Percentiles rank a stretch among this genome's conserved stretches.
Conservation (phyloP, 2,797 vertebrate species). For the Sciurus vulgaris region DNA sequence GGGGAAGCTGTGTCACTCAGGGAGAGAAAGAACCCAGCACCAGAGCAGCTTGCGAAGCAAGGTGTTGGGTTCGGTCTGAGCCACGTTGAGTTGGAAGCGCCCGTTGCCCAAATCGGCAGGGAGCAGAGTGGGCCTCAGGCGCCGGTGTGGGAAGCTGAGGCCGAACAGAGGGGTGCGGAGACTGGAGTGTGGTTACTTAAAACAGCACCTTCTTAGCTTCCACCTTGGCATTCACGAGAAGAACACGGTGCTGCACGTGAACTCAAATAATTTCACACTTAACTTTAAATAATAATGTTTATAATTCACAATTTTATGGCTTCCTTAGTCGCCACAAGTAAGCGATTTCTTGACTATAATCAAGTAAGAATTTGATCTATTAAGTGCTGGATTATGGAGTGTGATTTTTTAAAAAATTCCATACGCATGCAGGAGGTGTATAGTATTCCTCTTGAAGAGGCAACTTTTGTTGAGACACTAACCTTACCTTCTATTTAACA, state of each 20-base stretch:
- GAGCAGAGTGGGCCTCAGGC: background rate
- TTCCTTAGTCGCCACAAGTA: background rate
- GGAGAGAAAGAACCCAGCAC: background rate
- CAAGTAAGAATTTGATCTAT: background rate
- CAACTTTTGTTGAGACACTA: background rate
- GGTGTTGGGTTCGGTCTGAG: background rate
- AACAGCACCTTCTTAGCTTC: background rate
- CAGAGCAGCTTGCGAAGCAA: too few relatives aligned
- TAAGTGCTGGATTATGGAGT: background rate
- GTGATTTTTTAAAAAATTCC: background rate
- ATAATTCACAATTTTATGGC: background rate
- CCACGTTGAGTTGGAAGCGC: background rate
- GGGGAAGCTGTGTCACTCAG: background rate
- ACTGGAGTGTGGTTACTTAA: fast-evolving
- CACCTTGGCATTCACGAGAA: background rate
- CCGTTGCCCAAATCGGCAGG: fast-evolving
- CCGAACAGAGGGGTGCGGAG: background rate
- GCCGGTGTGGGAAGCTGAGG: background rate
- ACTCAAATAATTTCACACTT: background rate
- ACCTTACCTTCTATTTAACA: background rate
- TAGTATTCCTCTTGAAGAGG: background rate
- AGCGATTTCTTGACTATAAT: background rate
- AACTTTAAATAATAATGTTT: background rate
- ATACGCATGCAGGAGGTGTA: background rate
- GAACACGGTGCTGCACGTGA: background rate